Evolutionary conservation across 2,888 invertebrate genomes (phyloP), one percentile per base, ranked within the genome.

Genomic region (Drosophila hawaiiensis): DNA sequence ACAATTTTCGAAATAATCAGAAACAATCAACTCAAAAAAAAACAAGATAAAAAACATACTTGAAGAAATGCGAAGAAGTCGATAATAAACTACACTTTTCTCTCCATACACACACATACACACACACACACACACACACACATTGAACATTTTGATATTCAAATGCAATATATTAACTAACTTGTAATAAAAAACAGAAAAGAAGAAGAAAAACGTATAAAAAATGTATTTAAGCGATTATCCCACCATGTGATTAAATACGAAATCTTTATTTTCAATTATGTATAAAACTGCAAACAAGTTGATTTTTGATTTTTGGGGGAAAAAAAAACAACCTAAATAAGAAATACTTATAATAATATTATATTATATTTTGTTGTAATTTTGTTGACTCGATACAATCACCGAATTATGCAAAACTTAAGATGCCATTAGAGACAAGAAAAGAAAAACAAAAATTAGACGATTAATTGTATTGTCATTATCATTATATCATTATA

Each of bases 221-320:
- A 63, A 33, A 35, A 70, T 66, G 63, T 68, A 76, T 76, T 82
- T 82, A 91, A 91, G 84, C 91, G 91, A 91, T 91, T 89, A 89
- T 91, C 91, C 91, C 91, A 91, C 84, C 90, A 90, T 88, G 83
- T 90, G 78, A 79, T 79, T 79, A 68, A 70, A 74, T 72, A 80
- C 64, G 47, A 71, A 76, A 64, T 28, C 53, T 58, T 67, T 83
- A 28, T 65, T 79, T 79, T 78, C 62, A 73, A 61, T 63, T 72
- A 53, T 50, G 33, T 59, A 70, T 31, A 58, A 35, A 47, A 63
- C 49, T 41, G 28, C 35, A 59, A 59, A 29, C 52, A 68, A 59
- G 16, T 70, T 59, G 58, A 47, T 60, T 79, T 79, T 53, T 49
- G 61, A 47, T 60, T 79, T 79, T 43, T 49, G 58, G 80, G 65